Evolutionary conservation across 2,888 invertebrate genomes (phyloP), one percentile per base, ranked within the genome.

Genomic region (Melieria omissa): DNA sequence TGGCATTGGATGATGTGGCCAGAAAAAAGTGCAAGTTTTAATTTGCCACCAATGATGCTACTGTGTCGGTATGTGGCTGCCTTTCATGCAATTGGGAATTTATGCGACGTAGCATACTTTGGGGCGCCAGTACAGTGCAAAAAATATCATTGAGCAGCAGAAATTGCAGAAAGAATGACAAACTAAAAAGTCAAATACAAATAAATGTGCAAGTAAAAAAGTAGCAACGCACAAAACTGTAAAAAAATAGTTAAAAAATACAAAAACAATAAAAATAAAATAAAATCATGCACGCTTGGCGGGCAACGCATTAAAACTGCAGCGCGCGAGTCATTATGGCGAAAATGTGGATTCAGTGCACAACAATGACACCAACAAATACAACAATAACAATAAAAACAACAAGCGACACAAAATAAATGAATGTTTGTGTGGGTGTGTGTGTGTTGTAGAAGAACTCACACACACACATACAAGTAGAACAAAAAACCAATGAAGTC

Each of bases 281-380:
- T 29, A 29, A 29, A 29, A 29, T 29, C 29, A 29, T 3, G 29
- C 29, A 29, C n/a, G n/a, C n/a, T 65, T 65, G 54, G 54, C 65
- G 44, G 54, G 55, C 44, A 65, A 55, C 46, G 57, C 54, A 65
- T 65, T 65, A 65, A 65, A 65, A 45, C 55, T 65, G 65, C 65
- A 65, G 55, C 55, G 46, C 14, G 45, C 57, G 55, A 55, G 65
- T 65, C 65, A 65, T 65, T 57, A 65, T 65, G 55, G 65, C 46
- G 65, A 46, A 55, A 65, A 65, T 65, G 65, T 65, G 54, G 65
- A 65, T 57, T 46, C 65, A 55, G 29, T 5, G 65, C 65, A 65
- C 54, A 45, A 45, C 45, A 54, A 46, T 16, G 29, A 54, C 16
- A 46, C 55, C 42, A 14, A 55, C 57, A 65, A 45, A 45, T 45